A percentile compares a stretch with the other conserved stretches of the same genome.
phyloP scores from a whole-genome alignment of 2,797 vertebrate species.

The Melanogrammus aeglefinus region DNA sequence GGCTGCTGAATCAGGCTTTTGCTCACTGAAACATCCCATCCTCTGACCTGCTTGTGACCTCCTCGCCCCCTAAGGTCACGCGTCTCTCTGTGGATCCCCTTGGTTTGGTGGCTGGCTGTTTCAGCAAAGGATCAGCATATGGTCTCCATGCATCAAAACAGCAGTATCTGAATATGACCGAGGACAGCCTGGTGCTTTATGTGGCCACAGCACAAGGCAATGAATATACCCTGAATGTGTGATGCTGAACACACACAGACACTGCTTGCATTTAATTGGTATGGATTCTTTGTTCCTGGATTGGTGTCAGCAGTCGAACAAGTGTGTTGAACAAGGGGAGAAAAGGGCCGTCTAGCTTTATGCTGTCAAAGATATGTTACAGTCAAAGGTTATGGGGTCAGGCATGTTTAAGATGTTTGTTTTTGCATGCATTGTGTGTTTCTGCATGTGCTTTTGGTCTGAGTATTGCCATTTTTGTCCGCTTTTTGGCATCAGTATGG shows the following conservation, averaged over 20 bases:
- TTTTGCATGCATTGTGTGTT: not conserved
- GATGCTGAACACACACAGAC: no score
- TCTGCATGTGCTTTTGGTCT: not conserved
- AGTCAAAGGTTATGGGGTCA: not conserved
- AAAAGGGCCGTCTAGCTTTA: conserved; percentile 35
- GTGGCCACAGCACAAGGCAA: no score
- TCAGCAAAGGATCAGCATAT: not conserved
- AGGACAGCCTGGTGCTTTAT: not conserved
- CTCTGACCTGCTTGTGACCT: conserved; percentile 33
- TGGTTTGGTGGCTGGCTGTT: conserved; percentile 15
- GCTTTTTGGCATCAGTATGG: conserved; percentile 52
- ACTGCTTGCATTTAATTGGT: no score
- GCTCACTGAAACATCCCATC: conserved; percentile 47
- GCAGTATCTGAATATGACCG: not conserved
- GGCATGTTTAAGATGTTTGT: not conserved
- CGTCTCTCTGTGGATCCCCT: conserved; percentile 37
- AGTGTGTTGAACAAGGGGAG: not conserved
- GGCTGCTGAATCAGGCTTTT: conserved; percentile 55
- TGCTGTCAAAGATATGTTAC: conserved; percentile 29
- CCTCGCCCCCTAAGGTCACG: conserved; percentile 49
- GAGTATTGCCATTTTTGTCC: conserved; percentile 30
- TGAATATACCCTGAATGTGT: no score
- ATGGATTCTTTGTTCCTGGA: conserved; percentile 18
- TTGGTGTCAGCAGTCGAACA: not conserved
- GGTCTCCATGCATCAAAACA: not conserved